Percentiles rank a stretch among this genome's conserved stretches.
Evolutionary conservation across 1,140 invertebrate species (phyloP).

Genomic region (Ceratoteleas bidentatus): DNA sequence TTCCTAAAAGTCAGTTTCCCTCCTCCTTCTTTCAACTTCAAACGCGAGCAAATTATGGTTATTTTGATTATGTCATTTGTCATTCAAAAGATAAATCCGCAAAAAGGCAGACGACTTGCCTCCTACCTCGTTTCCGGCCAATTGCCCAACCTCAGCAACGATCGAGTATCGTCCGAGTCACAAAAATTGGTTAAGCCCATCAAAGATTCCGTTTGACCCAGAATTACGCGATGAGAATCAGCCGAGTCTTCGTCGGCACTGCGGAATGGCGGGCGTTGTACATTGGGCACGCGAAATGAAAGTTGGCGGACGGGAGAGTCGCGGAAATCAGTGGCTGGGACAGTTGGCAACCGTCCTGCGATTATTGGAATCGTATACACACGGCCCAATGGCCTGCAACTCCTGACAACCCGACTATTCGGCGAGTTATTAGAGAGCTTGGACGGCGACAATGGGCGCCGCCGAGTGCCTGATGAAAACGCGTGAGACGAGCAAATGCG

Average conservation of each 20-base stretch:
- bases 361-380: conserved; percentile 70
- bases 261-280: conserved; percentile 11
- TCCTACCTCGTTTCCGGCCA: too few relatives aligned
- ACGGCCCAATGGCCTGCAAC: conserved; percentile 48
- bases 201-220: conserved; percentile 54
- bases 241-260: conserved; percentile 24
- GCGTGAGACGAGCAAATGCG: conserved; percentile 47
- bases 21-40: too few relatives aligned
- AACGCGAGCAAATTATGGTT: background rate
- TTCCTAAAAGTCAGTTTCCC: too few relatives aligned
- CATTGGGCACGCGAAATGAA: conserved; percentile 53
- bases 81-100: background rate
- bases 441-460: conserved; percentile 51
- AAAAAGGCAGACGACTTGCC: background rate
- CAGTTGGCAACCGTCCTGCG: conserved; percentile 74
- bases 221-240: conserved; percentile 61
- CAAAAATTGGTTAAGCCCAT: conserved; percentile 48
- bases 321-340: conserved; percentile 66
- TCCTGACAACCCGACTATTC: conserved; percentile 63
- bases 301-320: conserved; percentile 57
- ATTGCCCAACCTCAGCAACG: background rate
- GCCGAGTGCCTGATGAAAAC: conserved; percentile 57
- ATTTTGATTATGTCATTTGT: background rate
- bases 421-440: conserved; percentile 65
- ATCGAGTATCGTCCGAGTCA: conserved; percentile 28